phyloP scores from a whole-genome alignment of 2,888 invertebrate genomes.

The Lepidochrysops patricia region DNA sequence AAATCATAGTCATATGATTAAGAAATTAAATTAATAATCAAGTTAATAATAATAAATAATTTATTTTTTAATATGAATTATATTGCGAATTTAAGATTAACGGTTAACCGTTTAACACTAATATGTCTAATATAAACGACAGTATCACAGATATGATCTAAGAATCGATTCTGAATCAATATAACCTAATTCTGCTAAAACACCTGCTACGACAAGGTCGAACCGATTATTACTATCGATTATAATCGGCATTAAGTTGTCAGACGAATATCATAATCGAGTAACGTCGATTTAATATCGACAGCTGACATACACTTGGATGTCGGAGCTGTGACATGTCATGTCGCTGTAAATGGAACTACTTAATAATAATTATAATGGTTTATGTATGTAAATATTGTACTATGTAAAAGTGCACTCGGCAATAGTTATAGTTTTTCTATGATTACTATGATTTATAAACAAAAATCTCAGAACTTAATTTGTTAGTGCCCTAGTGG shows the following conservation, averaged over 20 bases:
- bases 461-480: too few relatives aligned
- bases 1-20: too few relatives aligned
- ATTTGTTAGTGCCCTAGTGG: too few relatives aligned
- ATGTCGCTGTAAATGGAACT: constrained; percentile 18
- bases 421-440: too few relatives aligned
- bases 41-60: too few relatives aligned
- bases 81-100: neutral
- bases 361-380: neutral
- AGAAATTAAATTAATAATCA: too few relatives aligned
- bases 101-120: neutral
- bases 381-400: neutral
- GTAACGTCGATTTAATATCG: constrained; percentile 41
- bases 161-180: constrained; percentile 1
- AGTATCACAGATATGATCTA: neutral
- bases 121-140: neutral
- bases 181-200: constrained; percentile 12
- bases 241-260: constrained; percentile 31
- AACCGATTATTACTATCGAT: constrained; percentile 29
- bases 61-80: neutral
- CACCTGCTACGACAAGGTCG: constrained; percentile 26
- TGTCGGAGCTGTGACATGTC: constrained; percentile 19
- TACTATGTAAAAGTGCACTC: neutral
- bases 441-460: too few relatives aligned
- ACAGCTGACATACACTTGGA: constrained; percentile 46
- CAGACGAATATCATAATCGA: constrained; percentile 29